A percentile compares a stretch with the other conserved stretches of the same genome.
These are phyloP conservation scores for Macaria notata DNA, from an alignment of 2,888 invertebrate species.

Conservation along the genomic window DNA sequence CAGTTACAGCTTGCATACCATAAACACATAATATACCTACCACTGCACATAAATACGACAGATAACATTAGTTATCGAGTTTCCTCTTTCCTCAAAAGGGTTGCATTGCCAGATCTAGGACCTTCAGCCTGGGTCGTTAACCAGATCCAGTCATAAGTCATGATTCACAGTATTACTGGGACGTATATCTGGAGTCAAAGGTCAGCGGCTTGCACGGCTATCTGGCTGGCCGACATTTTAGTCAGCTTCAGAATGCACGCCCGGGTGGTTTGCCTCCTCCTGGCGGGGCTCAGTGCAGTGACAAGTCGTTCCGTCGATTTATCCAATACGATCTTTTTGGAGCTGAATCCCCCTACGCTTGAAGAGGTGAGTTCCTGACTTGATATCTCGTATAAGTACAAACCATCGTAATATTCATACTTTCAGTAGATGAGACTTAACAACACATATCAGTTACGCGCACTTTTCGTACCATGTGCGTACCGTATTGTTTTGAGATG, in stretches of 20 bases:
- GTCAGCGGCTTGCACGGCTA: slow-evolving; percentile 39
- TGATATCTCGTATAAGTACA: too few relatives aligned
- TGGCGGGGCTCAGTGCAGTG: slow-evolving; percentile 38
- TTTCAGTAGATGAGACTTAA: too few relatives aligned
- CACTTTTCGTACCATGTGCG: too few relatives aligned
- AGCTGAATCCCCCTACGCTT: slow-evolving; percentile 48
- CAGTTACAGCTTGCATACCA: too few relatives aligned
- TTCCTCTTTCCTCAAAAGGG: slow-evolving; percentile 20
- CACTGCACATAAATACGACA: slow-evolving; percentile 1
- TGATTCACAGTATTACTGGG: slow-evolving; percentile 31
- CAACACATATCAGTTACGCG: too few relatives aligned
- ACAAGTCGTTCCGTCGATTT: slow-evolving; percentile 32
- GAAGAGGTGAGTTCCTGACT: slow-evolving; percentile 56
- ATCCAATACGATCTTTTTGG: slow-evolving; percentile 53
- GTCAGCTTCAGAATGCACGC: slow-evolving; percentile 44
- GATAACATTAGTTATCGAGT: slow-evolving; percentile 9
- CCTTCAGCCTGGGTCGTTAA: slow-evolving; percentile 45
- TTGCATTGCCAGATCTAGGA: slow-evolving; percentile 17
- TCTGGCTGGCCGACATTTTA: slow-evolving; percentile 41
- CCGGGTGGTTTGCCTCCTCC: slow-evolving; percentile 38
- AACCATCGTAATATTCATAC: too few relatives aligned
- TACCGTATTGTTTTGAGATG: too few relatives aligned
- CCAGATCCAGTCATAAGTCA: slow-evolving; percentile 36
- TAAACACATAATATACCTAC: too few relatives aligned
- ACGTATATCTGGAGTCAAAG: slow-evolving; percentile 46